Conservation (phyloP, 1,140 invertebrate genomes). For the Steinernema khuongi region DNA sequence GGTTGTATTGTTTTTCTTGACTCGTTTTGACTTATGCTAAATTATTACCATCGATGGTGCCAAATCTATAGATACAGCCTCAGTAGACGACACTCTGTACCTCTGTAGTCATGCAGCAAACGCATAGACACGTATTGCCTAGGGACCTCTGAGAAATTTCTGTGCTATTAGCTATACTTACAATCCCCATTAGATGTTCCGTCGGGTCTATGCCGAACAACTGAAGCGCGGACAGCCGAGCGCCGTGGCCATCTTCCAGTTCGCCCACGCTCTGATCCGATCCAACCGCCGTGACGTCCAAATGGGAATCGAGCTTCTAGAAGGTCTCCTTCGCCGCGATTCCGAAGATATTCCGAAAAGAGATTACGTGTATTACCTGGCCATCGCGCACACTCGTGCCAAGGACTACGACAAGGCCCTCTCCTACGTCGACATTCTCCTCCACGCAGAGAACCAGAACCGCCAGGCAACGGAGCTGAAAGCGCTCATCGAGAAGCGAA, state of each 20-base stretch:
- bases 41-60: too few relatives aligned
- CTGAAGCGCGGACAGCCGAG: constrained; percentile 36
- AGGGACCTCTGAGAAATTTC: too few relatives aligned
- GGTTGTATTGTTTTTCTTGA: too few relatives aligned
- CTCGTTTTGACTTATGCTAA: too few relatives aligned
- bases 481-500: constrained; percentile 75
- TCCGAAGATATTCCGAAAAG: constrained; percentile 71
- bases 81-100: too few relatives aligned
- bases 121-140: too few relatives aligned
- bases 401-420: constrained; percentile 79
- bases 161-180: constrained; percentile 6
- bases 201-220: constrained; percentile 42
- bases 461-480: constrained; percentile 76
- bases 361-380: constrained; percentile 89
- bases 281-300: constrained; percentile 51
- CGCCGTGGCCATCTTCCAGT: constrained; percentile 46
- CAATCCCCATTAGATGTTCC: constrained; percentile 40
- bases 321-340: constrained; percentile 70
- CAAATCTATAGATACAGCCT: too few relatives aligned
- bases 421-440: constrained; percentile 73
- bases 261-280: constrained; percentile 51
- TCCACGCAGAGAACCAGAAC: constrained; percentile 83
- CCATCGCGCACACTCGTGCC: constrained; percentile 82
- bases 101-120: too few relatives aligned
- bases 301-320: constrained; percentile 51